Conservation (phyloP, 1,140 invertebrate species). For the Drosophila ohnishii region DNA sequence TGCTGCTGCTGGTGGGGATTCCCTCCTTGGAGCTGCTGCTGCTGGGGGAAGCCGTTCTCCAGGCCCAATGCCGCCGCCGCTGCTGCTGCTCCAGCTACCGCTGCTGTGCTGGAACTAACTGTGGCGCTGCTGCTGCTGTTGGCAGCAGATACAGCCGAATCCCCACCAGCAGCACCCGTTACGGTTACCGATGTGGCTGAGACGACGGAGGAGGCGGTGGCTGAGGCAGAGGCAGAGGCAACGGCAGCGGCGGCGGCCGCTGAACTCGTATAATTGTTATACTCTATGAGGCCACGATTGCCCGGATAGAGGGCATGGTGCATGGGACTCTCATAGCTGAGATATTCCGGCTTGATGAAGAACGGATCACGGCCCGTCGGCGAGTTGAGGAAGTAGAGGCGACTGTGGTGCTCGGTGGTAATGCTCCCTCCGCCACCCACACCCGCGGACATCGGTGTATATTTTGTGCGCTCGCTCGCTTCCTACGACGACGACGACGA, state of each 20-base stretch:
- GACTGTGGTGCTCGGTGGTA: constrained; percentile 82
- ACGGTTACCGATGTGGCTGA: constrained; percentile 46
- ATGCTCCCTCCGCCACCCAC: constrained; percentile 82
- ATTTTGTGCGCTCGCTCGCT: constrained; percentile 56
- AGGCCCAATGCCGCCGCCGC: constrained; percentile 40
- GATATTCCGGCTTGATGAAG: constrained; percentile 81
- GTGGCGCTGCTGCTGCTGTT: constrained; percentile 9
- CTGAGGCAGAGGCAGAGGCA: constrained; percentile 44
- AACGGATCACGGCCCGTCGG: constrained; percentile 77
- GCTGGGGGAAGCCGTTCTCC: constrained; percentile 60
- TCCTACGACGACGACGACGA: not conserved
- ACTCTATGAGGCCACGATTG: constrained; percentile 76
- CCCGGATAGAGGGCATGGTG: constrained; percentile 76
- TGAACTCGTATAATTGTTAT: constrained; percentile 73
- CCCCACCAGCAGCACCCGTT: constrained; percentile 46
- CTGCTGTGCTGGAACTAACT: constrained; percentile 19
- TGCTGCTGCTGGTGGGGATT: constrained; percentile 59
- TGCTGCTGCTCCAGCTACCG: constrained; percentile 4
- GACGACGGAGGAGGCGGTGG: constrained; percentile 30
- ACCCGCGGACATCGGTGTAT: constrained; percentile 75
- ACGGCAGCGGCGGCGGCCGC: constrained; percentile 64
- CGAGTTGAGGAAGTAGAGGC: constrained; percentile 80
- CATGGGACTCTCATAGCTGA: constrained; percentile 83
- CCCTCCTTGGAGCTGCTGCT: constrained; percentile 37
- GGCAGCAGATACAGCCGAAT: constrained; percentile 20